Conservation (phyloP, 2,888 invertebrate species). For the Drosophila hamatofila region DNA sequence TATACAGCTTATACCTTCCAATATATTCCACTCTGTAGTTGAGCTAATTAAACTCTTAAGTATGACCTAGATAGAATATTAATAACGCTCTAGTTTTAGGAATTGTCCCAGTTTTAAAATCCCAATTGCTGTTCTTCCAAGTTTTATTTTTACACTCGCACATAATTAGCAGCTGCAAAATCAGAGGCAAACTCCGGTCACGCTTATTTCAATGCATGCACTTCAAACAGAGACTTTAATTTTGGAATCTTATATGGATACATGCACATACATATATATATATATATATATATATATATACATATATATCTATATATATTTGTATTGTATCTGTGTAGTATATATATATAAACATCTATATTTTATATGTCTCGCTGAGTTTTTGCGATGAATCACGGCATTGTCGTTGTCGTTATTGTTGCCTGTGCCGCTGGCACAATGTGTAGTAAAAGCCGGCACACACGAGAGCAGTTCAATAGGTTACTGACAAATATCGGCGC, state of each 20-base stretch:
- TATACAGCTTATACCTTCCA: no score
- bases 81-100: background rate
- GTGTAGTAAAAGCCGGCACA: slow-evolving; percentile 31
- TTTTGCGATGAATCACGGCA: slow-evolving; percentile 49
- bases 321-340: slow-evolving; percentile 8
- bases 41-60: background rate
- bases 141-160: slow-evolving; percentile 11
- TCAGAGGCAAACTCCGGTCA: slow-evolving; percentile 25
- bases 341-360: background rate
- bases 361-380: slow-evolving; percentile 14
- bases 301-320: background rate
- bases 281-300: background rate
- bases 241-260: slow-evolving; percentile 27
- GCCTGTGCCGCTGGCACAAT: slow-evolving; percentile 26
- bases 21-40: no score
- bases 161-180: slow-evolving; percentile 16
- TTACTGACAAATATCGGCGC: background rate
- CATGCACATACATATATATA: background rate
- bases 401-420: slow-evolving; percentile 31
- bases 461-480: slow-evolving; percentile 23
- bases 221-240: slow-evolving; percentile 32
- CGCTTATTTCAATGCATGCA: slow-evolving; percentile 31
- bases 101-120: slow-evolving; percentile 2
- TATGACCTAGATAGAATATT: background rate
- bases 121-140: background rate